These are phyloP conservation scores for Phaedon cochleariae DNA, from an alignment of 2,888 invertebrate species.

Conservation along the genomic window DNA sequence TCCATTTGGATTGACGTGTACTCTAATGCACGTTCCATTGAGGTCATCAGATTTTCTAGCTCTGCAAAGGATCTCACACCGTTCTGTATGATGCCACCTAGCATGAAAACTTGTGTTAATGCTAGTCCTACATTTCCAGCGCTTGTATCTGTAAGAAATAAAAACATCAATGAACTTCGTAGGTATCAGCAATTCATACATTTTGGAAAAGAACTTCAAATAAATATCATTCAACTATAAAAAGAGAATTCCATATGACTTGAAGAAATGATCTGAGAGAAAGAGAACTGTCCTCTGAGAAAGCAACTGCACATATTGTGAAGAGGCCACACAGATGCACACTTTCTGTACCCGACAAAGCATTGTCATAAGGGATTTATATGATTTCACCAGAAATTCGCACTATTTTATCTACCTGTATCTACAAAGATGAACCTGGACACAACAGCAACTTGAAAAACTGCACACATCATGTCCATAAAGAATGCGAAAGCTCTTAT, in stretches of 20 bases:
- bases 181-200: too few species aligned
- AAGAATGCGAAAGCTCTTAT: constrained; percentile 55
- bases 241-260: too few species aligned
- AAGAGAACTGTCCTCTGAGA: too few species aligned
- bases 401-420: too few species aligned
- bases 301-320: too few species aligned
- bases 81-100: constrained; percentile 73
- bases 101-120: constrained; percentile 81
- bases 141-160: constrained; percentile 41
- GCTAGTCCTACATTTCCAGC: constrained; percentile 64
- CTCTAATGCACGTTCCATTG: constrained; percentile 79
- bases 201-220: too few species aligned
- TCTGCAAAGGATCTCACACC: constrained; percentile 86
- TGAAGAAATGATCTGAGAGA: too few species aligned
- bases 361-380: too few species aligned
- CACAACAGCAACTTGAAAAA: constrained; percentile 46
- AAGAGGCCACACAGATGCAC: too few species aligned
- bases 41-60: constrained; percentile 80
- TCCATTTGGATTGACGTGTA: constrained; percentile 63
- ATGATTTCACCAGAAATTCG: too few species aligned
- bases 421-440: constrained; percentile 44
- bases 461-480: constrained; percentile 49
- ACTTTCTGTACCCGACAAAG: too few species aligned
- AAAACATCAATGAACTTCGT: not conserved
- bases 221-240: too few species aligned